Evolutionary conservation across 2,888 invertebrate species (phyloP).

Genomic region (Linnaemya vulpina): DNA sequence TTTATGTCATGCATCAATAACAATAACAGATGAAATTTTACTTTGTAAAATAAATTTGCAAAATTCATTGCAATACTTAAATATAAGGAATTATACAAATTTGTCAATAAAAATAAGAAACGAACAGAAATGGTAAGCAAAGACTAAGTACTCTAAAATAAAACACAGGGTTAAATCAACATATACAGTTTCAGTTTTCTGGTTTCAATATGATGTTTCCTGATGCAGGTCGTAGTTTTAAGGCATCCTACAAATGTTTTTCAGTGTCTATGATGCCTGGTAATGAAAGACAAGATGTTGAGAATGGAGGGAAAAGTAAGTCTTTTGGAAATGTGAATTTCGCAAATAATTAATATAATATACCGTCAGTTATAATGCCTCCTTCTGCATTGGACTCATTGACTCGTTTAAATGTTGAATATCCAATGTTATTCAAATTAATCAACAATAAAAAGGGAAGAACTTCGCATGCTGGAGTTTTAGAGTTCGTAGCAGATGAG

Average conservation of each 20-base stretch:
- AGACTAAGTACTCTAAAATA: not conserved
- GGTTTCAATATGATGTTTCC: conserved; percentile 93
- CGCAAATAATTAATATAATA: not conserved
- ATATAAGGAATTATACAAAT: not conserved
- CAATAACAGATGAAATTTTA: not conserved
- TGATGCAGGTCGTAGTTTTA: conserved; percentile 91
- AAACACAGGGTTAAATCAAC: not conserved
- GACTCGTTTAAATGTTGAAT: conserved; percentile 96
- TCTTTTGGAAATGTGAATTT: not conserved
- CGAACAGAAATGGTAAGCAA: conserved; percentile 46
- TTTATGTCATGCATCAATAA: conserved; percentile 16
- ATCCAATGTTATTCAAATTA: conserved; percentile 99
- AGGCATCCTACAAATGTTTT: conserved; percentile 93
- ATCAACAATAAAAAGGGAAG: conserved; percentile 93
- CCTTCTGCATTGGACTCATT: conserved; percentile 97
- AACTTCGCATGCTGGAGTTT: conserved; percentile 96
- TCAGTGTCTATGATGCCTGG: conserved; percentile 98
- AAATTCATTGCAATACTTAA: not conserved
- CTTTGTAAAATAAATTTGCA: not conserved
- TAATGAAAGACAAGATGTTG: conserved; percentile 96
- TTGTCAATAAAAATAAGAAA: too few species aligned
- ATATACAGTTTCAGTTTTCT: conserved; percentile 87
- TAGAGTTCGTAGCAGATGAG: conserved; percentile 99
- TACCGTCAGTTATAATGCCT: conserved; percentile 96
- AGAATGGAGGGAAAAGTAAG: conserved; percentile 97